Evolutionary conservation across 2,888 invertebrate species (phyloP).

Genomic region (Chrysopilus asiliformis): DNA sequence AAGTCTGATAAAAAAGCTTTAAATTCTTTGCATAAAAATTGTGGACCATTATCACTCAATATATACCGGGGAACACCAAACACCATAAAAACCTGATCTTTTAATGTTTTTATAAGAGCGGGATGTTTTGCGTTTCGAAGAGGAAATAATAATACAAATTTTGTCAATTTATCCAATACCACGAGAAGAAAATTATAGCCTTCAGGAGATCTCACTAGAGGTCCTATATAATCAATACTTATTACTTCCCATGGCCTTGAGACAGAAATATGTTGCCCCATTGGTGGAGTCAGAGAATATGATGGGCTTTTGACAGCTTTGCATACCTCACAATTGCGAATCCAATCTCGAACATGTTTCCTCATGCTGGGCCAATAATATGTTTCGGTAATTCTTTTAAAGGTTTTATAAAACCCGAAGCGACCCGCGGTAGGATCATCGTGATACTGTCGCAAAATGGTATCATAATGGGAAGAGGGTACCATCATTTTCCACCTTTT

Average conservation of each 20-base stretch:
- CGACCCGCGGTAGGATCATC: conserved; percentile 4
- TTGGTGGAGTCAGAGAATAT: not conserved
- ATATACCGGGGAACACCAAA: not conserved
- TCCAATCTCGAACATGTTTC: not conserved
- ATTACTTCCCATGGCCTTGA: conserved; percentile 7
- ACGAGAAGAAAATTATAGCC: not conserved
- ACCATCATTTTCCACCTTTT: too few species aligned
- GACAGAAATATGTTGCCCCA: too few species aligned
- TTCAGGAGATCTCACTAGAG: not conserved
- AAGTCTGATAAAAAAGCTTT: not conserved
- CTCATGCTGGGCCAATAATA: conserved; percentile 8
- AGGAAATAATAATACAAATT: conserved; percentile 2
- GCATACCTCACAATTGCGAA: not conserved
- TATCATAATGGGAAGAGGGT: too few species aligned
- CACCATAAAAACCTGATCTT: not conserved
- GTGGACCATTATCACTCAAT: conserved; percentile 4
- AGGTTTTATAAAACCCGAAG: not conserved
- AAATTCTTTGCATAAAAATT: not conserved
- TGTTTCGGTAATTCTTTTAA: not conserved
- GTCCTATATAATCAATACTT: conserved; percentile 1
- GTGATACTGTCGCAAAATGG: not conserved
- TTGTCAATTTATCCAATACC: too few species aligned
- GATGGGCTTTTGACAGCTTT: not conserved
- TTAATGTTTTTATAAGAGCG: not conserved
- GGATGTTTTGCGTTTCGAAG: not conserved